A percentile compares a stretch with the other conserved stretches of the same genome.
These are phyloP conservation scores for Brachionus paranguensis DNA, from an alignment of 1,140 invertebrate species.

Conservation along the genomic window DNA sequence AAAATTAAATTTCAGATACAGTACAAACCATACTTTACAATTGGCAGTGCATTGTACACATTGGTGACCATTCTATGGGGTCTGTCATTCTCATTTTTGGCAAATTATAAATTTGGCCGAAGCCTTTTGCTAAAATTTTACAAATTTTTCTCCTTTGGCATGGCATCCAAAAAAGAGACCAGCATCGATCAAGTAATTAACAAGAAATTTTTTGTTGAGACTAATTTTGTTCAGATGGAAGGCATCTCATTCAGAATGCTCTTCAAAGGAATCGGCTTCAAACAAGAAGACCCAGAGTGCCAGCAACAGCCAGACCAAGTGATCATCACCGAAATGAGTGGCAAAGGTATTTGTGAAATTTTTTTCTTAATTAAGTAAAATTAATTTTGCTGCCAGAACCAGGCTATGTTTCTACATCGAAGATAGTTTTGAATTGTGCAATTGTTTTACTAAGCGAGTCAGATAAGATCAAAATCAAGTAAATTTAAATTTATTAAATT, in stretches of 20 bases:
- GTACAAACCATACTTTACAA: conserved; percentile 52
- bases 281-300: neutral
- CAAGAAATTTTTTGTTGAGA: neutral
- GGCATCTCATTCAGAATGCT: conserved; percentile 8
- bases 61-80: conserved; percentile 60
- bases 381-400: conserved; percentile 59
- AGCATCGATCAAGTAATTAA: neutral
- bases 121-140: conserved; percentile 59
- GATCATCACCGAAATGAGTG: conserved; percentile 15
- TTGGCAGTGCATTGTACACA: conserved; percentile 48
- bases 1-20: conserved; percentile 52
- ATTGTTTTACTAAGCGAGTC: conserved; percentile 69
- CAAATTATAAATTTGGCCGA: conserved; percentile 63
- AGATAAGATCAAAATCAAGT: conserved; percentile 69
- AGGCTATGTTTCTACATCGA: conserved; percentile 74
- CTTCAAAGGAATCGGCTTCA: neutral
- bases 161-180: conserved; percentile 33
- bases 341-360: neutral
- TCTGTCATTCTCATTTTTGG: conserved; percentile 63
- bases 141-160: conserved; percentile 28
- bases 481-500: conserved; percentile 44
- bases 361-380: neutral
- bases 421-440: conserved; percentile 66
- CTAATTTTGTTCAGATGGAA: neutral
- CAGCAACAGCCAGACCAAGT: neutral